phyloP scores from a whole-genome alignment of 2,888 invertebrate species.

The Glaucopsyche alexis region DNA sequence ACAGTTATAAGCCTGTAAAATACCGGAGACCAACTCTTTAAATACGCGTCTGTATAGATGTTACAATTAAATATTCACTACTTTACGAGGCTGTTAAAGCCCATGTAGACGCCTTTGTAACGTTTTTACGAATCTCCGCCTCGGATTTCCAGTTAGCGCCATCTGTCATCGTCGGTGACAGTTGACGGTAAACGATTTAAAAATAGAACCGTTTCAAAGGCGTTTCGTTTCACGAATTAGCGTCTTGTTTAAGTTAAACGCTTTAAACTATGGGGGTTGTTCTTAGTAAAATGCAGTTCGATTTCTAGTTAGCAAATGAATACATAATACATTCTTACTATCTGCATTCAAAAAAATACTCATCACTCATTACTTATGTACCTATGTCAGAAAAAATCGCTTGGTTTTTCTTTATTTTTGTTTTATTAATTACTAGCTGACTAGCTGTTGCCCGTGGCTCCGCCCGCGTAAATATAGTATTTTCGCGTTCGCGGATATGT shows the following conservation, averaged over 20 bases:
- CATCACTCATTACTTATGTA: too few species aligned
- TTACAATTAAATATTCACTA: neutral
- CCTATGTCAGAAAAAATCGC: too few species aligned
- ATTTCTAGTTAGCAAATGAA: neutral
- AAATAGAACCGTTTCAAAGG: constrained; percentile 55
- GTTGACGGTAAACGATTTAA: constrained; percentile 65
- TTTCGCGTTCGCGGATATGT: too few species aligned
- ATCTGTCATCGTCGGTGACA: constrained; percentile 75
- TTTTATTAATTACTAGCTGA: too few species aligned
- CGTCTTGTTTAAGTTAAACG: constrained; percentile 20
- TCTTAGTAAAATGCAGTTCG: neutral
- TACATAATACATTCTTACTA: neutral
- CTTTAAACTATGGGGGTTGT: neutral
- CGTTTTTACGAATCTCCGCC: constrained; percentile 48
- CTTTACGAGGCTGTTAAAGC: neutral
- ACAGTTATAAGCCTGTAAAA: too few species aligned
- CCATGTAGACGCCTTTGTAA: constrained; percentile 1
- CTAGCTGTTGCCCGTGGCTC: too few species aligned
- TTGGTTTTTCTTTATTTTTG: too few species aligned
- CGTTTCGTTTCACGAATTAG: constrained; percentile 32
- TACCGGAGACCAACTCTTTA: too few species aligned
- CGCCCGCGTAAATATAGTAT: too few species aligned
- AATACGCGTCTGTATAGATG: too few species aligned
- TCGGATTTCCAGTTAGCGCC: constrained; percentile 56
- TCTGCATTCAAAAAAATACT: neutral